phyloP scores from a whole-genome alignment of 2,113 vertebrate genomes.

The Cheilinus undulatus region DNA sequence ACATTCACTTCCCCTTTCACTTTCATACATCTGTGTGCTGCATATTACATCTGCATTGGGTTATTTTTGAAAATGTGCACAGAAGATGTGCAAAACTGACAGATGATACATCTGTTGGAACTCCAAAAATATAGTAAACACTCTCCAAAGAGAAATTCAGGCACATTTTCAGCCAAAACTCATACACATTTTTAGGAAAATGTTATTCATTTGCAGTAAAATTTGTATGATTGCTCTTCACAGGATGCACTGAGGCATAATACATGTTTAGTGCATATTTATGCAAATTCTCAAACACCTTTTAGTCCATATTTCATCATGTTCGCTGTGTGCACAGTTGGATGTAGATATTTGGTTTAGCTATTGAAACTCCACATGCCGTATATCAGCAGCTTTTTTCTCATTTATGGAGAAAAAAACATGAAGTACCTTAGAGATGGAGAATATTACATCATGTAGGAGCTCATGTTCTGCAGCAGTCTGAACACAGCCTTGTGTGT shows the following conservation, averaged over 20 bases:
- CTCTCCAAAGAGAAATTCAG: too few species aligned
- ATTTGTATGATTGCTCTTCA: not conserved
- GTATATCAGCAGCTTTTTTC: not conserved
- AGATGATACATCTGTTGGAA: too few species aligned
- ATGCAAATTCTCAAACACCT: not conserved
- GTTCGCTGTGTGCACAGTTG: not conserved
- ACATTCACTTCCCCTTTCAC: too few species aligned
- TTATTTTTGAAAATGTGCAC: too few species aligned
- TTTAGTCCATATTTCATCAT: too few species aligned
- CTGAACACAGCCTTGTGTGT: slow-evolving; percentile 8
- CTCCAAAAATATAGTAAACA: too few species aligned
- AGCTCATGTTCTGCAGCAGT: not conserved
- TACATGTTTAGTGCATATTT: not conserved
- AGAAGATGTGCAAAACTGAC: too few species aligned
- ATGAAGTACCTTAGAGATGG: not conserved
- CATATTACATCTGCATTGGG: too few species aligned
- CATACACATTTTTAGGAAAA: too few species aligned
- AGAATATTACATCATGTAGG: not conserved
- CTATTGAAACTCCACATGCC: not conserved
- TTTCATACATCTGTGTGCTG: too few species aligned
- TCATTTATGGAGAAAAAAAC: not conserved
- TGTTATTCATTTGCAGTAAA: too few species aligned
- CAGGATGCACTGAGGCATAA: not conserved
- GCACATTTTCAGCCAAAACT: too few species aligned
- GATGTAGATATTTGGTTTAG: not conserved